phyloP scores from a whole-genome alignment of 2,113 vertebrate genomes.

The Callionymus lyra region DNA sequence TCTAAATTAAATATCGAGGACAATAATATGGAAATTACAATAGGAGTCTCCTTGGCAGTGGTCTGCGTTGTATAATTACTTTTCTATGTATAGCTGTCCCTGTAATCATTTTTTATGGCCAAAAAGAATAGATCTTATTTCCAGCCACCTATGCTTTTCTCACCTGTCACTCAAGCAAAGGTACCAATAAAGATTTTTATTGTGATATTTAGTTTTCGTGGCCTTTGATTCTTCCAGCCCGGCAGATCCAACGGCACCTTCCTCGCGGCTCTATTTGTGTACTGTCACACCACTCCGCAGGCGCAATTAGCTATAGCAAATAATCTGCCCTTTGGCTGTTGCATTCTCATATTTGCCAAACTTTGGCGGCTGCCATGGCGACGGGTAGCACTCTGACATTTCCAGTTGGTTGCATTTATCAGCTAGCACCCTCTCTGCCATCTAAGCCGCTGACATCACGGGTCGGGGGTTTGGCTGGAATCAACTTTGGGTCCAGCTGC shows the following conservation, averaged over 20 bases:
- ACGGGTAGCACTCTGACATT: conserved; percentile 59
- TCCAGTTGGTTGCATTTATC: conserved; percentile 49
- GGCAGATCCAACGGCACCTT: conserved; percentile 2
- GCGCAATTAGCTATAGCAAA: conserved; percentile 47
- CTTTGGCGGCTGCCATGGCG: conserved; percentile 62
- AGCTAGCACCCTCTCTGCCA: conserved; percentile 33
- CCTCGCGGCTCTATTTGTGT: conserved; percentile 8
- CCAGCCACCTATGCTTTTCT: too few species aligned
- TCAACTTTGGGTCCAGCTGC: conserved; percentile 10
- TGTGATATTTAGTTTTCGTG: too few species aligned
- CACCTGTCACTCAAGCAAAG: too few species aligned
- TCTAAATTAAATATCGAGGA: too few species aligned
- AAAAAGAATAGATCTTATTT: too few species aligned
- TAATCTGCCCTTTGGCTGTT: conserved; percentile 57
- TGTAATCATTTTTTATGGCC: too few species aligned
- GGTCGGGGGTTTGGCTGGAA: conserved; percentile 18
- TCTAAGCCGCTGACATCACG: conserved; percentile 46
- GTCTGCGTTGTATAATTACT: too few species aligned
- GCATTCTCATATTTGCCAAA: conserved; percentile 47
- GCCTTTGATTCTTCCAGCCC: background rate
- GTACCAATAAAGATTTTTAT: too few species aligned
- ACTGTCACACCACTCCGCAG: conserved; percentile 11
- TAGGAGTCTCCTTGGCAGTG: too few species aligned
- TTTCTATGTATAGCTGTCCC: too few species aligned
- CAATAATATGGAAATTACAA: too few species aligned